A percentile compares a stretch with the other conserved stretches of the same genome.
phyloP scores from a whole-genome alignment of 2,888 invertebrate species.

The Listrodromus nycthemerus region DNA sequence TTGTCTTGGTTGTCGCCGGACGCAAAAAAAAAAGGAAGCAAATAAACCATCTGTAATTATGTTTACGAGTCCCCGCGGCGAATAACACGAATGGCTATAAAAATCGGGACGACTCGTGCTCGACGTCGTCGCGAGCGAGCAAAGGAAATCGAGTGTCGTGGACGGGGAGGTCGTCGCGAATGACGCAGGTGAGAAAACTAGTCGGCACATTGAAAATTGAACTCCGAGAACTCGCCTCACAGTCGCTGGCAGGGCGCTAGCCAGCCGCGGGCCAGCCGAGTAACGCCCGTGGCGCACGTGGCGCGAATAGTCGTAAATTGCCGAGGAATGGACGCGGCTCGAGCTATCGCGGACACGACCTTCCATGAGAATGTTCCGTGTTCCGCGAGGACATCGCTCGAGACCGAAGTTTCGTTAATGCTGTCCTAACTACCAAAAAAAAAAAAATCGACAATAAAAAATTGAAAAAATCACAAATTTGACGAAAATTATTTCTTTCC shows the following conservation, averaged over 20 bases:
- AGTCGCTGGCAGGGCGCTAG: neutral
- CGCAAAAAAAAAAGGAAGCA: slow-evolving; percentile 50
- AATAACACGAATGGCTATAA: slow-evolving; percentile 73
- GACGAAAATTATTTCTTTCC: too few relatives aligned
- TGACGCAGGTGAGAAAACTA: neutral
- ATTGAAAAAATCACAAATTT: neutral
- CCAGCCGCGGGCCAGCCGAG: neutral
- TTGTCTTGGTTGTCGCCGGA: slow-evolving; percentile 50
- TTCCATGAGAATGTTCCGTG: slow-evolving; percentile 39
- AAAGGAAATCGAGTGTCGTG: slow-evolving; percentile 11
- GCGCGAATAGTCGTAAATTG: slow-evolving; percentile 15
- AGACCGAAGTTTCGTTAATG: slow-evolving; percentile 17
- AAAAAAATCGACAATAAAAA: too few relatives aligned
- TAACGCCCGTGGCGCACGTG: slow-evolving; percentile 9
- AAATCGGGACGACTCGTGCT: slow-evolving; percentile 62
- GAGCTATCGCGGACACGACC: slow-evolving; percentile 10
- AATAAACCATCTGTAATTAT: slow-evolving; percentile 75
- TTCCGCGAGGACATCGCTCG: slow-evolving; percentile 30
- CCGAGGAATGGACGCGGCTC: neutral
- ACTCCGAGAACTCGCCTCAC: slow-evolving; percentile 38
- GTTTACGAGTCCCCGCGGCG: slow-evolving; percentile 78
- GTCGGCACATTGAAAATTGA: slow-evolving; percentile 44
- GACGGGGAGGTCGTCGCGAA: neutral
- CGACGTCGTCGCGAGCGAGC: slow-evolving; percentile 33
- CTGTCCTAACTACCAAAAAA: neutral